Conservation (phyloP, 2,797 vertebrate species). For the Sebastiscus tertius region DNA sequence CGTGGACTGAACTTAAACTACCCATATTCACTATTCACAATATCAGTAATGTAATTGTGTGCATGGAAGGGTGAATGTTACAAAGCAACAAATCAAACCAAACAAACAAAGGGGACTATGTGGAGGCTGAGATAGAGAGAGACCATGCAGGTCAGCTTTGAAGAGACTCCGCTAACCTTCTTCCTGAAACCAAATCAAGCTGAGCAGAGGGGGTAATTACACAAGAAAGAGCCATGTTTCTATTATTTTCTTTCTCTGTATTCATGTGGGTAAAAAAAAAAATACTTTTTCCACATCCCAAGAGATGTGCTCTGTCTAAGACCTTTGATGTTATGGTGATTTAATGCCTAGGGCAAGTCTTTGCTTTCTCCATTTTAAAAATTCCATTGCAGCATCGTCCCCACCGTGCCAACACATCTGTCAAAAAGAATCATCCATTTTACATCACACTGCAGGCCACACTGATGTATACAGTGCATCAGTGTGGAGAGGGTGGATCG, state of each 20-base stretch:
- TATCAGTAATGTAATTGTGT: background rate
- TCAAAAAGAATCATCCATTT: background rate
- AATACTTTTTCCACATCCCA: background rate
- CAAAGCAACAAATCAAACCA: background rate
- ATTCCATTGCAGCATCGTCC: background rate
- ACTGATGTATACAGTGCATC: background rate
- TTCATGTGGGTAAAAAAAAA: background rate
- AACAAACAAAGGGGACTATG: background rate
- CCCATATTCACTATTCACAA: too few species aligned
- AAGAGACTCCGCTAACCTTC: background rate
- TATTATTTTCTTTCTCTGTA: background rate
- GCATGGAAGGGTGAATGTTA: background rate
- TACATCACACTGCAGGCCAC: background rate
- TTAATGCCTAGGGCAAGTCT: background rate
- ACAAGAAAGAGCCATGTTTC: background rate
- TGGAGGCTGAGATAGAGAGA: too few species aligned
- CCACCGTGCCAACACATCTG: background rate
- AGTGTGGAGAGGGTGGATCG: background rate
- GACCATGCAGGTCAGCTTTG: background rate
- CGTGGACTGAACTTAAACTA: too few species aligned
- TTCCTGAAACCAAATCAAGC: background rate
- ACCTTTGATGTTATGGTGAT: conserved; percentile 7
- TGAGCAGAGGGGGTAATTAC: background rate
- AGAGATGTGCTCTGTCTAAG: background rate
- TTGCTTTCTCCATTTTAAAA: background rate